Percentiles rank a stretch among this genome's conserved stretches.
Conservation (phyloP, 2,797 vertebrate species). For the Zenarchopterus dispar region DNA sequence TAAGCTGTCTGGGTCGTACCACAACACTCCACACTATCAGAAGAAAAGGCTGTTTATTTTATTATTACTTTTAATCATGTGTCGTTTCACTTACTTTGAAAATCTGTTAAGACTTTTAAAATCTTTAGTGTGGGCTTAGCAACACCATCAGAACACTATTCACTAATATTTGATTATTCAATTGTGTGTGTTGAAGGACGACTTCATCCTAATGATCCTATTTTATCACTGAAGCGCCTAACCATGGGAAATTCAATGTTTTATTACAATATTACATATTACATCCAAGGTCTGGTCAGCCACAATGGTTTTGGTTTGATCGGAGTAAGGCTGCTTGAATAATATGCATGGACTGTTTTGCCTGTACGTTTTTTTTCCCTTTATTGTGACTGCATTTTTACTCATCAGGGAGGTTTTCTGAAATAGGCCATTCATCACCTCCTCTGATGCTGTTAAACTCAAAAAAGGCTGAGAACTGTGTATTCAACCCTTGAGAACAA, state of each 20-base stretch:
- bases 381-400: slow-evolving; percentile 39
- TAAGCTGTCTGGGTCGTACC: no score
- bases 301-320: slow-evolving; percentile 1
- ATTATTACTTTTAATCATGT: no score
- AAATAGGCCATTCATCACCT: slow-evolving; percentile 59
- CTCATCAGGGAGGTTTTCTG: slow-evolving; percentile 46
- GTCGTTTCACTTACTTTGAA: no score
- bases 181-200: not conserved
- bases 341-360: slow-evolving; percentile 16
- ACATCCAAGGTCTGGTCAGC: slow-evolving; percentile 1
- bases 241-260: not conserved
- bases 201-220: not conserved
- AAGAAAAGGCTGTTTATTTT: no score
- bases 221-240: not conserved
- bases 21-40: no score
- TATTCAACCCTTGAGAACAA: slow-evolving; percentile 45
- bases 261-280: not conserved
- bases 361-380: slow-evolving; percentile 5
- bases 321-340: slow-evolving; percentile 38
- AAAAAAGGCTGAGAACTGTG: slow-evolving; percentile 52
- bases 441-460: slow-evolving; percentile 49
- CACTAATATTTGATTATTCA: not conserved
- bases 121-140: no score
- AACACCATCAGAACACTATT: no score
- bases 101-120: no score